Conservation (phyloP, 2,888 invertebrate species). For the Malthinus seriepunctatus region DNA sequence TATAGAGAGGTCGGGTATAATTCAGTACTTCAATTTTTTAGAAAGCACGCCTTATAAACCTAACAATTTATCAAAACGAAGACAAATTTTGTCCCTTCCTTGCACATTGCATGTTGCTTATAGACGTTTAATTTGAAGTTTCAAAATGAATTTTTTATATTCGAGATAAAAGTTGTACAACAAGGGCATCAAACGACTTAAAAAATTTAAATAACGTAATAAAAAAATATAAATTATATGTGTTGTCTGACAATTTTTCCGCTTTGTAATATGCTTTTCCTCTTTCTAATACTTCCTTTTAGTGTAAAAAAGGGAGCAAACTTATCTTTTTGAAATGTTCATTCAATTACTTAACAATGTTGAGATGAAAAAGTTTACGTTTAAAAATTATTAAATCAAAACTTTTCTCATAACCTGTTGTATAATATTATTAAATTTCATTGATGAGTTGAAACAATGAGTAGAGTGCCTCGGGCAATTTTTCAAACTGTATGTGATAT, state of each 20-base stretch:
- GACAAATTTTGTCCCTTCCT: no score
- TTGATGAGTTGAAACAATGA: no score
- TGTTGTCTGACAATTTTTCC: constrained; percentile 15
- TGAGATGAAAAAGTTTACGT: no score
- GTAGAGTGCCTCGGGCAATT: no score
- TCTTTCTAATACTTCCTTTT: not conserved
- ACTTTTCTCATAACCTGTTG: no score
- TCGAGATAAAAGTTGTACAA: constrained; percentile 11
- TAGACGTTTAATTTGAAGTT: not conserved
- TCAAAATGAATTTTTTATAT: constrained; percentile 15
- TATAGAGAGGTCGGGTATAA: no score
- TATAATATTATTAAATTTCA: no score
- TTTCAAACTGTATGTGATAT: no score
- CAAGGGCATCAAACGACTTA: constrained; percentile 9
- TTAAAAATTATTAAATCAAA: no score
- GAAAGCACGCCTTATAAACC: not conserved
- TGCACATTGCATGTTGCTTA: not conserved
- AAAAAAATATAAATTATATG: constrained; percentile 15
- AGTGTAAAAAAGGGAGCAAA: constrained; percentile 2
- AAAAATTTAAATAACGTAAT: constrained; percentile 19
- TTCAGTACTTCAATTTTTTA: not conserved
- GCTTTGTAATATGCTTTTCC: constrained; percentile 6
- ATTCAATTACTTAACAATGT: not conserved
- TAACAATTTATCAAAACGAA: not conserved
- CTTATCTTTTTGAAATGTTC: constrained; percentile 3